A percentile compares a stretch with the other conserved stretches of the same genome.
These are phyloP conservation scores for Hydropotes inermis DNA, from an alignment of 2,113 vertebrate species.

Conservation along the genomic window DNA sequence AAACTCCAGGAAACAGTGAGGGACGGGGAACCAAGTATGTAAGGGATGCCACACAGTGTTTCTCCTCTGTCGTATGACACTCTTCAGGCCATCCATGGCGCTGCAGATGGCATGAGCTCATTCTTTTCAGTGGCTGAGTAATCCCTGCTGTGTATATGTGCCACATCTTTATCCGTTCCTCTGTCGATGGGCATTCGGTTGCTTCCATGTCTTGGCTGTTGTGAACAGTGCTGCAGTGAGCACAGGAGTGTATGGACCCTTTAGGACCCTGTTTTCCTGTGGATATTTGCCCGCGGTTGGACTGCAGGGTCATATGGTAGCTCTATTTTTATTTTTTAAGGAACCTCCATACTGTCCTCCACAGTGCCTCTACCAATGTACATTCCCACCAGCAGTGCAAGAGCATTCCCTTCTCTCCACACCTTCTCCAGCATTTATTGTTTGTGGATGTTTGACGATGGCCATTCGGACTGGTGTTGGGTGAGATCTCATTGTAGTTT, in stretches of 20 bases:
- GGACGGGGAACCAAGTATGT: not conserved
- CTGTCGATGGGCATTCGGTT: not conserved
- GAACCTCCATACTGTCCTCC: not conserved
- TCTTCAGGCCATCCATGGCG: not conserved
- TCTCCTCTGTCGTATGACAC: not conserved
- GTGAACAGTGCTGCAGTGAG: not conserved
- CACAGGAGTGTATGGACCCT: fast-evolving
- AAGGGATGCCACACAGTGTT: fast-evolving
- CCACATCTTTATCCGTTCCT: not conserved
- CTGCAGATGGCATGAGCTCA: not conserved
- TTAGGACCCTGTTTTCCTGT: not conserved
- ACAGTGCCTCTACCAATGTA: not conserved
- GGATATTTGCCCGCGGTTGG: not conserved
- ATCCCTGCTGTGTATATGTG: fast-evolving
- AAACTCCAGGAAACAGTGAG: not conserved
- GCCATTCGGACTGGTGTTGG: not conserved
- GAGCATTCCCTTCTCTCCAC: not conserved
- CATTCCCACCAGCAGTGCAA: not conserved
- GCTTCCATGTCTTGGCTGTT: fast-evolving
- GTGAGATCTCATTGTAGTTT: not conserved
- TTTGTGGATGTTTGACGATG: not conserved
- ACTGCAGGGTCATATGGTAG: not conserved
- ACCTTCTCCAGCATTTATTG: not conserved
- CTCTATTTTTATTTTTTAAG: not conserved
- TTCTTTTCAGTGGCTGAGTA: not conserved